Percentiles rank a stretch among this genome's conserved stretches.
These are phyloP conservation scores for Amniataba percoides DNA, from an alignment of 2,797 vertebrate species.

Conservation along the genomic window DNA sequence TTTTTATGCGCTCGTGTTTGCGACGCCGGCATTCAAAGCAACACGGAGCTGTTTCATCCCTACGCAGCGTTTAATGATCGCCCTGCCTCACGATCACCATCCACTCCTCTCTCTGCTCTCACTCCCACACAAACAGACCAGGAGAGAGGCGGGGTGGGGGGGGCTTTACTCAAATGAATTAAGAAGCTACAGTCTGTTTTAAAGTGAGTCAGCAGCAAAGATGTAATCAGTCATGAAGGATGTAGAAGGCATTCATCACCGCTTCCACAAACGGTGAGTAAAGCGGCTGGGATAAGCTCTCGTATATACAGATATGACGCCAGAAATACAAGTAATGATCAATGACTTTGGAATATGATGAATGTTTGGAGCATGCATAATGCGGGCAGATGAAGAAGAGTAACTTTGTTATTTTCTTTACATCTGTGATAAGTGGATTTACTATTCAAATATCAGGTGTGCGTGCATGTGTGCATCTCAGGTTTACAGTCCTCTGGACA, in stretches of 20 bases:
- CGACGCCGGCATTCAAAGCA: conserved; percentile 52
- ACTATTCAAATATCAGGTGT: conserved; percentile 11
- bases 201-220: conserved; percentile 71
- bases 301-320: conserved; percentile 45
- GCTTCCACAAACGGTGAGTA: conserved; percentile 39
- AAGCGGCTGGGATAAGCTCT: conserved; percentile 30
- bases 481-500: not conserved
- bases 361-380: conserved; percentile 26
- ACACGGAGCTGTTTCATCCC: conserved; percentile 28
- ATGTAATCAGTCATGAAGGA: conserved; percentile 71
- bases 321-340: conserved; percentile 56
- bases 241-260: conserved; percentile 62
- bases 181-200: conserved; percentile 51
- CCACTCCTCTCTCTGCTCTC: conserved; percentile 6
- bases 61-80: conserved; percentile 44
- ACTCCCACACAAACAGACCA: conserved; percentile 47
- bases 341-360: conserved; percentile 49
- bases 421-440: conserved; percentile 8
- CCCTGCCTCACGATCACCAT: conserved; percentile 25
- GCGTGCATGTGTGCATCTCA: not conserved
- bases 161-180: conserved; percentile 48
- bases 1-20: not conserved
- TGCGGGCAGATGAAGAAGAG: conserved; percentile 18
- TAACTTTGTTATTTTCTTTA: not conserved
- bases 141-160: not conserved